Evolutionary conservation across 1,140 invertebrate genomes (phyloP).

Genomic region (Charaxes varanes): DNA sequence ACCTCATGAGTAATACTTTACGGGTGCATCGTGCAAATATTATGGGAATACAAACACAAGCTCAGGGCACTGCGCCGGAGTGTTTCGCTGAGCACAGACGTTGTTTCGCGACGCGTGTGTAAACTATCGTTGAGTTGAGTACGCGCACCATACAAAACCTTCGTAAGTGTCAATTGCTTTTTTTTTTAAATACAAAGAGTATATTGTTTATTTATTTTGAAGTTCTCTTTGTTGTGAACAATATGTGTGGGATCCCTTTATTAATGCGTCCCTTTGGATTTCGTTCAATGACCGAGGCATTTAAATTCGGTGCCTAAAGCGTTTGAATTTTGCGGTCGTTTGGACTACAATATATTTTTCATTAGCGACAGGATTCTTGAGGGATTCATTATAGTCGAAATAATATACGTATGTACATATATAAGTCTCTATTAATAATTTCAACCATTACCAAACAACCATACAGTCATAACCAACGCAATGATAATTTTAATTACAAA

Average conservation of each 20-base stretch:
- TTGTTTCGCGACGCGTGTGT: neutral
- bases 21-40: constrained; percentile 5
- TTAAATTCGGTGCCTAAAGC: constrained; percentile 2
- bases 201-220: neutral
- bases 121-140: neutral
- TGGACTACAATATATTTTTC: too few relatives aligned
- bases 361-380: too few relatives aligned
- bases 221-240: neutral
- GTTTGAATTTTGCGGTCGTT: constrained; percentile 7
- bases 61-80: constrained; percentile 13
- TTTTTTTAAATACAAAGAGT: neutral
- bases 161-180: constrained; percentile 9
- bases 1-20: neutral
- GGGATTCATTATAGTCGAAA: too few relatives aligned
- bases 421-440: too few relatives aligned
- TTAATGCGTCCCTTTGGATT: neutral
- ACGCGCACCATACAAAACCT: neutral
- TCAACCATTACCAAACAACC: too few relatives aligned
- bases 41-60: constrained; percentile 8
- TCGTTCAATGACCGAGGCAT: constrained; percentile 3
- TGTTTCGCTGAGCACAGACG: constrained; percentile 13
- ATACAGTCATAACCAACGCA: too few relatives aligned
- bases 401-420: too few relatives aligned
- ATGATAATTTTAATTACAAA: too few relatives aligned
- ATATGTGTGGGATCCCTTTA: too few relatives aligned